These are phyloP conservation scores for Rhaphigaster nebulosa DNA, from an alignment of 2,888 invertebrate genomes.

Conservation along the genomic window DNA sequence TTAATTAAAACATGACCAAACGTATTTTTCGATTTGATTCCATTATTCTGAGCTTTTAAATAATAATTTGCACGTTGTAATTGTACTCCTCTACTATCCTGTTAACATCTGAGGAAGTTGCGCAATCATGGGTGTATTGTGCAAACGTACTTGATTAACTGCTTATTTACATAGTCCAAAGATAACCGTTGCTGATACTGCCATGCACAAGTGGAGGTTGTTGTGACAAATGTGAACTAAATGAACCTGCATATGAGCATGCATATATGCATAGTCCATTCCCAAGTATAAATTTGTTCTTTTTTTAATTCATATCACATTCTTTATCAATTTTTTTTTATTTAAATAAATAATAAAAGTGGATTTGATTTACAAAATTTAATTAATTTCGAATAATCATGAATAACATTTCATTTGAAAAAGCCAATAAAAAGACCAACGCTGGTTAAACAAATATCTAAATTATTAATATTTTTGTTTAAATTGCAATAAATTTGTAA, in stretches of 20 bases:
- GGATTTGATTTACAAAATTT: too few species aligned
- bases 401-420: too few species aligned
- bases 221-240: background rate
- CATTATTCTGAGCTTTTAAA: background rate
- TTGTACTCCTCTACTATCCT: background rate
- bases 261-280: background rate
- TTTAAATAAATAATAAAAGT: too few species aligned
- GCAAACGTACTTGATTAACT: conserved; percentile 9
- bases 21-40: too few species aligned
- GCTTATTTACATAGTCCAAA: background rate
- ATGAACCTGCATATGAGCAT: background rate
- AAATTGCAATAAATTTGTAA: too few species aligned
- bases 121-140: background rate
- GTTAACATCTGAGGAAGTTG: background rate
- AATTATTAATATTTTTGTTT: too few species aligned
- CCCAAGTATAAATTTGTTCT: background rate
- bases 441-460: too few species aligned
- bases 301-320: background rate
- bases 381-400: too few species aligned
- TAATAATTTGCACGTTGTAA: background rate
- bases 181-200: background rate
- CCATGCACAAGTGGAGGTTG: background rate
- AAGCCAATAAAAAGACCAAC: too few species aligned
- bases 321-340: too few species aligned
- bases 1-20: too few species aligned